Evolutionary conservation across 2,113 vertebrate genomes (phyloP).

Genomic region (Callionymus lyra): DNA sequence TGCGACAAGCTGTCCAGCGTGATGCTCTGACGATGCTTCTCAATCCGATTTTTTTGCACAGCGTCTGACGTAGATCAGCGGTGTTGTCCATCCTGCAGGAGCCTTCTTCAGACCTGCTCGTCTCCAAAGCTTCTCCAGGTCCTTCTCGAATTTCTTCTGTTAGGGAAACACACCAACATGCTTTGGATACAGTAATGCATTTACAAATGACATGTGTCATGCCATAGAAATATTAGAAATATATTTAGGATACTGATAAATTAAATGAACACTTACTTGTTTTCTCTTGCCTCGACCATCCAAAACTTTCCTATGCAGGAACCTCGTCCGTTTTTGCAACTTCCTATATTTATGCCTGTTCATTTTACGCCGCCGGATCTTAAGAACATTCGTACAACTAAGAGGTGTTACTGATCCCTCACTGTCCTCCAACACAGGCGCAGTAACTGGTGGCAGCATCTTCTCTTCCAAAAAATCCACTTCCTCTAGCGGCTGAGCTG

Average conservation of each 20-base stretch:
- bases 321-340: conserved; percentile 78
- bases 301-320: conserved; percentile 67
- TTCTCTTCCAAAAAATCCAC: conserved; percentile 37
- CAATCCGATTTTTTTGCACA: conserved; percentile 36
- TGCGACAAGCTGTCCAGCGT: not conserved
- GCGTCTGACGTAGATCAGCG: conserved; percentile 77
- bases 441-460: conserved; percentile 42
- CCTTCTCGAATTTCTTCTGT: conserved; percentile 79
- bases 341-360: conserved; percentile 90
- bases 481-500: conserved; percentile 34
- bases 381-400: conserved; percentile 77
- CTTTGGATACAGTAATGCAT: too few relatives aligned
- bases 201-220: not conserved
- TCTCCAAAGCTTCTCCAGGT: conserved; percentile 77
- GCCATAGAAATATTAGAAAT: not conserved
- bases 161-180: not conserved
- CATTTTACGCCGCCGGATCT: conserved; percentile 87
- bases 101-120: conserved; percentile 77
- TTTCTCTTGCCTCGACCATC: conserved; percentile 71
- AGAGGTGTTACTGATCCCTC: conserved; percentile 32
- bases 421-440: conserved; percentile 29
- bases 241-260: too few relatives aligned
- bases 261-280: conserved; percentile 49
- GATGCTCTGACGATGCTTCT: conserved; percentile 8
- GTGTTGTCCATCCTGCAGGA: conserved; percentile 76